Base-by-base conservation (phyloP, 2,888 invertebrate genomes). In the Nomada ruficornis region DNA sequence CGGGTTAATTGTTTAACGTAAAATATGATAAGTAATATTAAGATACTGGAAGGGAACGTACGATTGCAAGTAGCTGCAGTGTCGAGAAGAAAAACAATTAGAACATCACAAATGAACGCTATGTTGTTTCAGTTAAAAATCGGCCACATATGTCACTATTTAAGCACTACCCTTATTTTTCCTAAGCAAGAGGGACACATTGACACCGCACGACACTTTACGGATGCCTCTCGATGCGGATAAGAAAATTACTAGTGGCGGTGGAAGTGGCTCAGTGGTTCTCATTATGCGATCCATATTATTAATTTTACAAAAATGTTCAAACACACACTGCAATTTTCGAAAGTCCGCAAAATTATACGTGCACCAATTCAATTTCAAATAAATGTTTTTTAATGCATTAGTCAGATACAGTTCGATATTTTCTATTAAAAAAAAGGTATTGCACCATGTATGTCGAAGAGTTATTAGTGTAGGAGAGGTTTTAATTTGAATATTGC, bases 71-170 rank as follows among this genome's bases (percentile, higher is more conserved):
- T 69, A 82, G 62, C 47, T 62, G 42, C 57, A 47, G 18, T 60
- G 20, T 73, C 60, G 36, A 13, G 59, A 26, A 47, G 29, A 36
- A 23, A 26, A 62, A 26, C 67, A 36, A 60, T 83, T 82, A 74
- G 62, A 57, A 62, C 76, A 83, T 83, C 60, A 74, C 62, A 42
- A 52, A 44, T 13, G 29, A 72, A 44, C 29, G 55, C 69, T 73
- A 62, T 42, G 79, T 50, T 57, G 64, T 54, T 82, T 78, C 65
- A 54, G 52, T 70, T 59, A 79, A 79, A 76, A 54, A 73, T 71
- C 36, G 67, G 67, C 59, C 70, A 77, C 76, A 82, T 83, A 83
- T 82, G 83, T 77, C 83, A 78, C 74, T 74, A 54, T 63, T 36
- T 9, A 44, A 73, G 52, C 83, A 71, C 79, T 78, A 78, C 71